Evolutionary conservation across 1,140 invertebrate species (phyloP).

Genomic region (Drosophila pseudoobscura): DNA sequence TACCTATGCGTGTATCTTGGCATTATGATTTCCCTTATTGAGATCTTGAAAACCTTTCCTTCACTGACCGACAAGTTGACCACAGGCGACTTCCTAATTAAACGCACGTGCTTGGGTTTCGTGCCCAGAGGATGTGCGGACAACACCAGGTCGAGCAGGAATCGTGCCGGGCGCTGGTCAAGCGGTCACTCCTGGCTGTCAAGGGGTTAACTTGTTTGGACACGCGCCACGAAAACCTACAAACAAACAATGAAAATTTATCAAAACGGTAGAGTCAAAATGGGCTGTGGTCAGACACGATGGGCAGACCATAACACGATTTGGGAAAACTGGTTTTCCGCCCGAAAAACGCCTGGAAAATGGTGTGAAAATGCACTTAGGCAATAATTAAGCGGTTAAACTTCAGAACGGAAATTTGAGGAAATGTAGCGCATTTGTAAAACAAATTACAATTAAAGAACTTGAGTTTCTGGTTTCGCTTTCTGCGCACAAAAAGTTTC

Average conservation of each 20-base stretch:
- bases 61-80: constrained; percentile 26
- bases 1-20: background rate
- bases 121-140: constrained; percentile 38
- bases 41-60: constrained; percentile 31
- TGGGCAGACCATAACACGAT: constrained; percentile 31
- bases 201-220: constrained; percentile 56
- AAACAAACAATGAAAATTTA: constrained; percentile 39
- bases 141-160: constrained; percentile 40
- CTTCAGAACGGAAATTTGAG: constrained; percentile 4
- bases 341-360: constrained; percentile 30
- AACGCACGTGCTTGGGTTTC: constrained; percentile 48
- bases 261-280: constrained; percentile 20
- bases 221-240: constrained; percentile 50
- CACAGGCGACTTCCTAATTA: constrained; percentile 61
- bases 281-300: constrained; percentile 60
- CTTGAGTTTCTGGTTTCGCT: constrained; percentile 10
- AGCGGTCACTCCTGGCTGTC: constrained; percentile 37
- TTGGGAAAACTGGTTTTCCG: constrained; percentile 57
- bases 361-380: constrained; percentile 53
- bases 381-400: constrained; percentile 61
- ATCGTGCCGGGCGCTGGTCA: constrained; percentile 49
- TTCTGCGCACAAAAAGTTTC: constrained; percentile 45
- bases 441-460: constrained; percentile 7
- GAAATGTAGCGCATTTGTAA: background rate
- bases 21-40: constrained; percentile 17